Evolutionary conservation across 2,888 invertebrate species (phyloP).

Genomic region (Chironomus riparius): DNA sequence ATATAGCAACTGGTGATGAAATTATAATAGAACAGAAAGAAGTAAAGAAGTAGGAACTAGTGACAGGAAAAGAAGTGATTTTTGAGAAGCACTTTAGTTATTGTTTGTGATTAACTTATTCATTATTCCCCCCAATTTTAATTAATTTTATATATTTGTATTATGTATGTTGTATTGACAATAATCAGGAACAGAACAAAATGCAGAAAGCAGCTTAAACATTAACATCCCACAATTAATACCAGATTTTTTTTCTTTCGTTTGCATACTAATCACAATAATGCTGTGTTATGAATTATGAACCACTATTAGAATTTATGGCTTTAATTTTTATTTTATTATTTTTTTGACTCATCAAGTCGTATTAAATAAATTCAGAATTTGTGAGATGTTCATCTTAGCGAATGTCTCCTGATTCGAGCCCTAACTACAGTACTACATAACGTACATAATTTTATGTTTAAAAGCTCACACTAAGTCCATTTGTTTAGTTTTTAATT

Average conservation of each 20-base stretch:
- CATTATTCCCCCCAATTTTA: background rate
- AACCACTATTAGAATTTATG: background rate
- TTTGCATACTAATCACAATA: background rate
- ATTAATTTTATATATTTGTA: background rate
- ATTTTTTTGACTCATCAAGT: no score
- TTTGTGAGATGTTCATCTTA: no score
- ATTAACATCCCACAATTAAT: background rate
- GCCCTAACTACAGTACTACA: no score
- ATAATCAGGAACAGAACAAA: background rate
- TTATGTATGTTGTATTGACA: background rate
- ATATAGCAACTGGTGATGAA: slow-evolving; percentile 81
- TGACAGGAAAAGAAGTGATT: background rate
- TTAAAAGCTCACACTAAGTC: no score
- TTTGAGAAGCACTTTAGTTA: background rate
- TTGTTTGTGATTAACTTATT: background rate
- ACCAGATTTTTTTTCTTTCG: background rate
- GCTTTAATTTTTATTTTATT: background rate
- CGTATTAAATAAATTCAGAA: no score
- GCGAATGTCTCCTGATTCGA: no score
- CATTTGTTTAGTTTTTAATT: no score
- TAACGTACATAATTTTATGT: no score
- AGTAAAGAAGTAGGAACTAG: slow-evolving; percentile 32
- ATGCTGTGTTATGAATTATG: background rate
- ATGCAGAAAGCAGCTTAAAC: background rate
- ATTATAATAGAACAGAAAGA: slow-evolving; percentile 75